Percentiles rank a stretch among this genome's conserved stretches.
phyloP scores from a whole-genome alignment of 2,797 vertebrate genomes.

The Peromyscus attwateri region DNA sequence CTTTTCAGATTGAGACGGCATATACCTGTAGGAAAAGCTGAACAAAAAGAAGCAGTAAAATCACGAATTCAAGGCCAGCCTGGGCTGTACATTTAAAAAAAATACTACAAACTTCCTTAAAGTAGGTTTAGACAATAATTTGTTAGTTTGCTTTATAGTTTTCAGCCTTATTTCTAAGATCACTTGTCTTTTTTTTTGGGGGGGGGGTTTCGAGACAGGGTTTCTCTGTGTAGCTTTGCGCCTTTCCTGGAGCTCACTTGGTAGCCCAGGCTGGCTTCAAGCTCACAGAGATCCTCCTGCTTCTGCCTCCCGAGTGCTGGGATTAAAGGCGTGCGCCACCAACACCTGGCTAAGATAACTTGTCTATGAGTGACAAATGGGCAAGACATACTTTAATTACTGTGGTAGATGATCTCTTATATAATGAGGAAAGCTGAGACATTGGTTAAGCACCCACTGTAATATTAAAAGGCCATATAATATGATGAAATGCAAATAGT shows the following conservation, averaged over 20 bases:
- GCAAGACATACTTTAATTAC: conserved; percentile 36
- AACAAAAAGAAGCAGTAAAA: not conserved
- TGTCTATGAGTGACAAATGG: not conserved
- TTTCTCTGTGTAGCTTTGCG: too few species aligned
- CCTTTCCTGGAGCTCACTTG: too few species aligned
- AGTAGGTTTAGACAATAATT: not conserved
- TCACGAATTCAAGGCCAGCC: not conserved
- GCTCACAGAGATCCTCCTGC: too few species aligned
- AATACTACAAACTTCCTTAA: not conserved
- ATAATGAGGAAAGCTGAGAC: not conserved
- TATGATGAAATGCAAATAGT: not conserved
- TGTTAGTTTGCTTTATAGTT: not conserved
- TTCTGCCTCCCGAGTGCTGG: too few species aligned
- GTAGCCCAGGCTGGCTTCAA: too few species aligned
- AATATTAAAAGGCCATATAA: not conserved
- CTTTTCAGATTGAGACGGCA: not conserved
- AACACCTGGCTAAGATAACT: not conserved
- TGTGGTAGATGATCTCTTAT: not conserved
- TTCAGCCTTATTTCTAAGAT: not conserved
- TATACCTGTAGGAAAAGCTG: not conserved
- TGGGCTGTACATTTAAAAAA: not conserved
- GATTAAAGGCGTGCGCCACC: too few species aligned
- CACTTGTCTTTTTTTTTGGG: too few species aligned
- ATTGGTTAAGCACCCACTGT: not conserved
- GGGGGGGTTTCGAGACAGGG: too few species aligned